Percentiles rank a stretch among this genome's conserved stretches.
phyloP scores from a whole-genome alignment of 2,113 vertebrate genomes.

The Saguinus imperator region DNA sequence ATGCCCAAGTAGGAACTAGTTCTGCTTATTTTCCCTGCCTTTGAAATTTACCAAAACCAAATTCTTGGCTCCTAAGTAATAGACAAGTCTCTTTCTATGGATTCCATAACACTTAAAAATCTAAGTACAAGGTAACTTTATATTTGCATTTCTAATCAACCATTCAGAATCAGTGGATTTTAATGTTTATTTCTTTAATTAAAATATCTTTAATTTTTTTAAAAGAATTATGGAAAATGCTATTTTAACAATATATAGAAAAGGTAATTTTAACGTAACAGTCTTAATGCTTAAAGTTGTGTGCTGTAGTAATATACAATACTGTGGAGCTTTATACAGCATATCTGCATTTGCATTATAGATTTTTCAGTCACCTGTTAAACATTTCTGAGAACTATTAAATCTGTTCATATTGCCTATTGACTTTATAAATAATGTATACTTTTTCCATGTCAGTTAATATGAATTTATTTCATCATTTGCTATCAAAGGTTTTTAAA shows the following conservation, averaged over 20 bases:
- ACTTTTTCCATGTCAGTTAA: background rate
- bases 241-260: background rate
- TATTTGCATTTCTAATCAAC: background rate
- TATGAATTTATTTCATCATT: slow-evolving; percentile 32
- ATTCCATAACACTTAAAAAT: background rate
- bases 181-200: background rate
- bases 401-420: background rate
- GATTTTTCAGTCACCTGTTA: slow-evolving; percentile 5
- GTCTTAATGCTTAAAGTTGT: background rate
- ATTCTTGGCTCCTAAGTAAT: background rate
- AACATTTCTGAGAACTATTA: background rate
- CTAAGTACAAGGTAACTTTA: background rate
- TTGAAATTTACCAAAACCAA: background rate
- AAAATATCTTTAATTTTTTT: background rate
- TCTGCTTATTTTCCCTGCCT: background rate
- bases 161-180: background rate
- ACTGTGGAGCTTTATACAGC: background rate
- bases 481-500: slow-evolving; percentile 1
- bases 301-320: rapidly evolving
- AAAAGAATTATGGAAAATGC: background rate
- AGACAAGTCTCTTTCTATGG: background rate
- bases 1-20: background rate
- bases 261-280: background rate
- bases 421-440: slow-evolving; percentile 15
- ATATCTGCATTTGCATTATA: background rate